Base-by-base conservation (phyloP, 2,888 invertebrate species). In the Plagiodera versicolora region DNA sequence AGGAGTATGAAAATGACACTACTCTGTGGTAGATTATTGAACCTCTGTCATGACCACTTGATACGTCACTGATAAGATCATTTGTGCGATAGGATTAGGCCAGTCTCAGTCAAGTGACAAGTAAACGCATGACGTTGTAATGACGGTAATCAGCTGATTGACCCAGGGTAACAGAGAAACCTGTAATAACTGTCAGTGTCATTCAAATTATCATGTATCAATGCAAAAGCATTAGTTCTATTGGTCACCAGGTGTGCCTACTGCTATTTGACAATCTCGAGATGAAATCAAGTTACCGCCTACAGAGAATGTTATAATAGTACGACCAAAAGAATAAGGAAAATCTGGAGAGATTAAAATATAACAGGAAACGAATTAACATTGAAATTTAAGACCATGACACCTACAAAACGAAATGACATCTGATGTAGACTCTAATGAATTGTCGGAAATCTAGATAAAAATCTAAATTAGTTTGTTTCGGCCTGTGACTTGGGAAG, bases 271-370 rank as follows among this genome's bases (percentile, higher is more conserved):
- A 24, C 24, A 24, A 24, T 24, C 53, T 47, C 18, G 9, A 53
- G 47, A 54, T 17, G 44, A 16, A 49, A 49, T 54, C 59, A 59
- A 44, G 49, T 49, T 59, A 59, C 44, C 49, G 11, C 54, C 39
- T 14, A 39, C 53, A 58, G 58, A 58, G 46, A 58, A 58, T 52
- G 46, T 46, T 49, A 54, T 49, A 45, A 48, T 52, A 59, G 48
- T 59, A 54, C 49, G 20, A 44, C 44, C 54, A 54, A 59, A 24
- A 50, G 32, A 59, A 59, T 32, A 2, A 6, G 4, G 8, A 4
- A 4, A 28, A 28, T 28, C 28, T 28, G 4, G 28, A 28, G 32
- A 32, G 11, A 32, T 32, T 32, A 32, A 32, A 32, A 32, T 32
- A 32, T 32, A 32, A 10, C 32, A 32, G 32, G 32, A 32, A 6